A percentile compares a stretch with the other conserved stretches of the same genome.
Evolutionary conservation across 2,888 invertebrate species (phyloP).

Genomic region (Pseudococcus viburni): DNA sequence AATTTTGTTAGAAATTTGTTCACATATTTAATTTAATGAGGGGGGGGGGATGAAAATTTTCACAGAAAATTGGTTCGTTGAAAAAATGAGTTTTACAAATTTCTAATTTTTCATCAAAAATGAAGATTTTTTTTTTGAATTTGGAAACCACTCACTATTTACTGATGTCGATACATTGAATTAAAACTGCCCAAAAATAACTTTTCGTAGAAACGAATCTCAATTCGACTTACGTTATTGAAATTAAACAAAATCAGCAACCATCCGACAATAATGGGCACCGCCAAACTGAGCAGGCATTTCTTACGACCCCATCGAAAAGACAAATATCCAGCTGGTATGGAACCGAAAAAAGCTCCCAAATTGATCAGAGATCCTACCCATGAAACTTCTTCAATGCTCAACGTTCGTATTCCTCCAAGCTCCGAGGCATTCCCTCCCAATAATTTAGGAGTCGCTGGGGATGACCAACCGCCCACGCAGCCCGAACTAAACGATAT

Average conservation of each 20-base stretch:
- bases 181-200: no score
- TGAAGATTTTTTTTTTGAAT: no score
- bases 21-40: no score
- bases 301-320: conserved; percentile 82
- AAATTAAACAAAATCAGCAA: conserved; percentile 79
- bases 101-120: no score
- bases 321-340: conserved; percentile 80
- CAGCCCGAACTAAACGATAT: conserved; percentile 73
- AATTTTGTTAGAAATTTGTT: no score
- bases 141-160: no score
- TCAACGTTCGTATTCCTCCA: conserved; percentile 73
- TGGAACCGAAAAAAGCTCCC: conserved; percentile 81
- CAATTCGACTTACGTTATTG: conserved; percentile 66
- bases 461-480: conserved; percentile 74
- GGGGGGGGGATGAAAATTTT: no score
- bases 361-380: conserved; percentile 81
- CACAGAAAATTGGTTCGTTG: no score
- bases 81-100: no score
- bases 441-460: conserved; percentile 70
- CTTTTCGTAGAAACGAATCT: no score
- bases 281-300: conserved; percentile 77
- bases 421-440: conserved; percentile 70
- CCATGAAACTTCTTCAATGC: conserved; percentile 79
- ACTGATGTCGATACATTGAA: no score
- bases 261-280: conserved; percentile 82